Conservation (phyloP, 2,113 vertebrate genomes). For the Campylomormyrus numenius region DNA sequence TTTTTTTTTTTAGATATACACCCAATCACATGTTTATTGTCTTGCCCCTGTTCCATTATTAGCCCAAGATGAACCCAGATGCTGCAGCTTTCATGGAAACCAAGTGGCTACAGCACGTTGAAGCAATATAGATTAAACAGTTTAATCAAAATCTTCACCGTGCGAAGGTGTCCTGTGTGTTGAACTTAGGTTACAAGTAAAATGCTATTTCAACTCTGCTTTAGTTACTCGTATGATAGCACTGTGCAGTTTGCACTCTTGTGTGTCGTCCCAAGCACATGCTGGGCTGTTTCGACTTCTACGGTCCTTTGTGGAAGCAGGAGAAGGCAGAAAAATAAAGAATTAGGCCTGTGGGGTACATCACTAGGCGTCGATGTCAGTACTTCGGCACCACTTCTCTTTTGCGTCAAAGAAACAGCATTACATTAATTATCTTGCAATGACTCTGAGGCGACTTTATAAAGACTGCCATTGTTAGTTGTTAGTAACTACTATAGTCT, state of each 20-base stretch:
- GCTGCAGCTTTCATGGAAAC: slow-evolving; percentile 13
- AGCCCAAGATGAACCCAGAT: neutral
- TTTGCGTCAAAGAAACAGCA: neutral
- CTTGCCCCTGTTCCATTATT: neutral
- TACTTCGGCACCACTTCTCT: neutral
- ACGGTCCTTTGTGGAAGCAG: neutral
- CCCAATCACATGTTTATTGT: neutral
- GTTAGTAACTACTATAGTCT: neutral
- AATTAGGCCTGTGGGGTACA: neutral
- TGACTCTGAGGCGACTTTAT: neutral
- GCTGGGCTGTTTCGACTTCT: neutral
- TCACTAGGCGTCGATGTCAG: neutral
- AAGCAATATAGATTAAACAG: neutral
- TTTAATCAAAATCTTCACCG: neutral
- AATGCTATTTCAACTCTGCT: neutral
- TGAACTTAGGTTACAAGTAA: neutral
- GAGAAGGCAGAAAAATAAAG: neutral
- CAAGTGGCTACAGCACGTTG: neutral
- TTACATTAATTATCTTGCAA: neutral
- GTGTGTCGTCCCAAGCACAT: neutral
- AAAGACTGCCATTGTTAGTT: neutral
- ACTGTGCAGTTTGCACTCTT: neutral
- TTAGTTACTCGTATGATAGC: neutral
- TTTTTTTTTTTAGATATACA: neutral
- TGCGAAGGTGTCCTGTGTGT: neutral